Conservation (phyloP, 2,797 vertebrate species). For the Falco rusticolus region DNA sequence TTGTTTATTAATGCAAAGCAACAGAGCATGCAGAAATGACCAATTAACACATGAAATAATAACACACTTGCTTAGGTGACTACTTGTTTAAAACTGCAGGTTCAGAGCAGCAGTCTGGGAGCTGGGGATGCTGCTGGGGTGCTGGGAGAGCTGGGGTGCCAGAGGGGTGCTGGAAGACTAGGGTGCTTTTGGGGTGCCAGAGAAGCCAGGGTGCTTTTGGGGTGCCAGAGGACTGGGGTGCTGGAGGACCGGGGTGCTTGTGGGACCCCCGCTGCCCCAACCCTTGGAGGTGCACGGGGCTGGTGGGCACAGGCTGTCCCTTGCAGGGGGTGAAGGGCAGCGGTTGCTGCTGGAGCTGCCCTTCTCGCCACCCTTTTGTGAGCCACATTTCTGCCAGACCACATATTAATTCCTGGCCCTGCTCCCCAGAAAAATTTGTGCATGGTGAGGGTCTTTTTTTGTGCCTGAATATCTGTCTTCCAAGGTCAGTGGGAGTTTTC, state of each 20-base stretch:
- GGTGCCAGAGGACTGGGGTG: background rate
- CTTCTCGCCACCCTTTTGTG: background rate
- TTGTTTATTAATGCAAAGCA: background rate
- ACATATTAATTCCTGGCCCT: background rate
- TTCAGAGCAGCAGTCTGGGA: background rate
- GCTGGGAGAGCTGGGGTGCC: background rate
- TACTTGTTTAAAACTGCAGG: background rate
- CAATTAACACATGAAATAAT: background rate
- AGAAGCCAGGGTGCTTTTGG: background rate
- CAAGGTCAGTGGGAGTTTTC: background rate
- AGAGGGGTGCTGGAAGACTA: background rate
- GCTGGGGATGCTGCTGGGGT: background rate
- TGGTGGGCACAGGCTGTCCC: background rate
- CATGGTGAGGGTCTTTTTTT: background rate
- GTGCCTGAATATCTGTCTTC: background rate
- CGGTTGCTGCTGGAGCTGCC: background rate
- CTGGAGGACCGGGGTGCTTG: background rate
- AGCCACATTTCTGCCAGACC: background rate
- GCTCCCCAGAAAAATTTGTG: background rate
- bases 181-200: background rate
- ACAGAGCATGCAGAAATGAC: background rate
- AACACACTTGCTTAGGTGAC: background rate
- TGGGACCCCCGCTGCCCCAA: background rate
- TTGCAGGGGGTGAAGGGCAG: background rate
- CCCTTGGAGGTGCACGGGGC: accelerated